Base-by-base conservation (phyloP, 2,888 invertebrate species). In the Pachycephus smyrnensis region DNA sequence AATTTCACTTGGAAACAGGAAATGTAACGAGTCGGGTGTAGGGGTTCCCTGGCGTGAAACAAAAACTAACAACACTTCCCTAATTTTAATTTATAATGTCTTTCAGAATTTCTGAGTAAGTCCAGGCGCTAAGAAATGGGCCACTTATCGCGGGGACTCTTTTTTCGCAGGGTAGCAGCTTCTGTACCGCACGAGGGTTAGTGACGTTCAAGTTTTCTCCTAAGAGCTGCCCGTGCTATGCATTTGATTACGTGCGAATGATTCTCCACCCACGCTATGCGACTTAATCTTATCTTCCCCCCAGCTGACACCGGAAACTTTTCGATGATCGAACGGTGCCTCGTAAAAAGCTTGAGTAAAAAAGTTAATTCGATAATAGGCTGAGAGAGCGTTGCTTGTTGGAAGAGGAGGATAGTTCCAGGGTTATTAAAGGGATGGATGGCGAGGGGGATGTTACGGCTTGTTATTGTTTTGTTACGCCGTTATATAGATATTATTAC, bases 81-180 rank as follows among this genome's bases (percentile, higher is more conserved):
- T 76, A 76, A 76, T 76, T 76, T 76, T 76, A 76, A 76, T 69
- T 36, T 71, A 76, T 76, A 76, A 76, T 76, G 71, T 76, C 69
- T n/a, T 33, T 73, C 31, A 73, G 32, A n/a, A 31, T 11, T 31
- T 15, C 40, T 37, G 23, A 33, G 30, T 73, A 71, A 35, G 30
- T 15, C 35, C 40, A 37, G 71, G 12, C 76, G 32, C 23, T 55
- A 55, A 55, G 55, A 23, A 55, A 55, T 9, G 55, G 6, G 55
- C 55, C 55, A 55, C 55, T 55, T 55, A 55, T 55, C 23, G 55
- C 55, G 23, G 23, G 23, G 55, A 55, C 55, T 23, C 23, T 23
- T 55, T 37, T 15, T 55, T 55, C 23, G 9, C 23, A 23, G 55
- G 9, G 55, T 35, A 35, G 55, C 6, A 23, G 55, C 55, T 55